phyloP scores from a whole-genome alignment of 1,140 invertebrate genomes.

The Lepeophtheirus salmonis region DNA sequence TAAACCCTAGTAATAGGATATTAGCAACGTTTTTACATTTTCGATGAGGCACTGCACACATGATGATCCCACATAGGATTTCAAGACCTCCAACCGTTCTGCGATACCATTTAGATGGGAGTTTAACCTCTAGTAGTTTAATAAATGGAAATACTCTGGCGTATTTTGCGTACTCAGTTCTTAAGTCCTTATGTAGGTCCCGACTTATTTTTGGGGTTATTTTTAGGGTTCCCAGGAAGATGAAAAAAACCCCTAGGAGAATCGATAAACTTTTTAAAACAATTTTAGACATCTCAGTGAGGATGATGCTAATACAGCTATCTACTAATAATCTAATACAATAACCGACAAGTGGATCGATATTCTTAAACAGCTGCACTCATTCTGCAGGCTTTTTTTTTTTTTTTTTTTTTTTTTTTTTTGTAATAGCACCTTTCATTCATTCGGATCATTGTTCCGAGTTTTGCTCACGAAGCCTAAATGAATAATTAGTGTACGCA shows the following conservation, averaged over 20 bases:
- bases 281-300: constrained; percentile 36
- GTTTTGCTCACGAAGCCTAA: too few species aligned
- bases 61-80: constrained; percentile 65
- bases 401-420: too few species aligned
- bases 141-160: constrained; percentile 85
- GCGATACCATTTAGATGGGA: constrained; percentile 80
- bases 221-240: constrained; percentile 81
- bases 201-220: constrained; percentile 70
- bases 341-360: too few species aligned
- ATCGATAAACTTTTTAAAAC: constrained; percentile 75
- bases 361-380: too few species aligned
- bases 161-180: constrained; percentile 89
- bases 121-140: constrained; percentile 56
- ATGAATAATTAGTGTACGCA: too few species aligned
- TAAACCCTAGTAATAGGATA: constrained; percentile 53
- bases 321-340: too few species aligned
- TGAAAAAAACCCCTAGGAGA: constrained; percentile 77
- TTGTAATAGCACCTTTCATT: too few species aligned
- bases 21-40: constrained; percentile 74
- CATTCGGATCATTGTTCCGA: too few species aligned
- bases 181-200: constrained; percentile 84
- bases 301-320: neutral
- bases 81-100: constrained; percentile 66
- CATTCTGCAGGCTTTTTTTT: too few species aligned
- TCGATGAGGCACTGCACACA: constrained; percentile 72